A percentile compares a stretch with the other conserved stretches of the same genome.
Conservation (phyloP, 2,797 vertebrate species). For the Aeoliscus strigatus region DNA sequence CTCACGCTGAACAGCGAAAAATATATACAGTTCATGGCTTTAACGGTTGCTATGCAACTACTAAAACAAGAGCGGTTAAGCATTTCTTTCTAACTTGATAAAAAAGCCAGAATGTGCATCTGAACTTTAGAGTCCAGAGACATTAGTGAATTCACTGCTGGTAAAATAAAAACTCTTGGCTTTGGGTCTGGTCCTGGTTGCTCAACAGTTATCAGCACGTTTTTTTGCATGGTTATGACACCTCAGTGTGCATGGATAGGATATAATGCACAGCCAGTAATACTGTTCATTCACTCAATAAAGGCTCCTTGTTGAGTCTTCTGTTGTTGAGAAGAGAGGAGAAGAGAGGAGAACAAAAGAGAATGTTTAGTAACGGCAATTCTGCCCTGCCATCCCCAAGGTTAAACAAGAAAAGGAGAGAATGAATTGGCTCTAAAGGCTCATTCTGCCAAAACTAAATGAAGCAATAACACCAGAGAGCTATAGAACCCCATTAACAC, state of each 20-base stretch:
- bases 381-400: constrained; percentile 61
- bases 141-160: constrained; percentile 9
- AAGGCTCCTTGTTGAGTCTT: no score
- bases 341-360: constrained; percentile 17
- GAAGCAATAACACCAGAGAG: constrained; percentile 75
- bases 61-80: constrained; percentile 11
- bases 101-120: background rate
- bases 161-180: constrained; percentile 8
- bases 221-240: constrained; percentile 6
- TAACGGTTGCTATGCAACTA: constrained; percentile 47
- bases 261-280: constrained; percentile 4
- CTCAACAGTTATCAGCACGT: no score
- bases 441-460: constrained; percentile 79
- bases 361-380: constrained; percentile 36
- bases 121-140: background rate
- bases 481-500: constrained; percentile 72
- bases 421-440: constrained; percentile 76
- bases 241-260: constrained; percentile 16
- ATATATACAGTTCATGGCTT: no score
- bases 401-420: constrained; percentile 71
- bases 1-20: no score
- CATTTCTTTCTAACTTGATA: constrained; percentile 4
- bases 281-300: no score
- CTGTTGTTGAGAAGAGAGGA: constrained; percentile 19
- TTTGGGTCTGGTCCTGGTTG: no score